These are phyloP conservation scores for Bombus confusus DNA, from an alignment of 1,140 invertebrate genomes.

Conservation along the genomic window DNA sequence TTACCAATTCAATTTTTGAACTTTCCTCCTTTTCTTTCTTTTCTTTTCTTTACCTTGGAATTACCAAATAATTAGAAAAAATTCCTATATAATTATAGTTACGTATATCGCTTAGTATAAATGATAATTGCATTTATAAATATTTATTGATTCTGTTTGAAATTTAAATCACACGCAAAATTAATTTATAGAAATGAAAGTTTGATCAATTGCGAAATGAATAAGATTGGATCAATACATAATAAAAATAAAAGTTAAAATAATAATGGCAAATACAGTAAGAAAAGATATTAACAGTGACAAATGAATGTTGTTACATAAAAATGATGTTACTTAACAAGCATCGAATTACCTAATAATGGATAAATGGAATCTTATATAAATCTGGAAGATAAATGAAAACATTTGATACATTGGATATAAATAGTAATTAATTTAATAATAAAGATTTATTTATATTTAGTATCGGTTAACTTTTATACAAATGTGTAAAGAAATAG, in stretches of 20 bases:
- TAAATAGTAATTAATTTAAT: background rate
- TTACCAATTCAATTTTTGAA: background rate
- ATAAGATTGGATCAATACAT: background rate
- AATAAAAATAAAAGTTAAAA: background rate
- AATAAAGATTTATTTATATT: background rate
- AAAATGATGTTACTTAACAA: background rate
- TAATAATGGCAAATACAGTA: background rate
- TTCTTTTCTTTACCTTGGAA: too few relatives aligned
- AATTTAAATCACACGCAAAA: background rate
- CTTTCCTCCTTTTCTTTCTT: background rate
- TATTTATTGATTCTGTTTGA: background rate
- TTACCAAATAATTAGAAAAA: too few relatives aligned
- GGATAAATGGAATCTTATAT: conserved; percentile 13
- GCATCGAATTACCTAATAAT: background rate
- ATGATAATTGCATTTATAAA: background rate
- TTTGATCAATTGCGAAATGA: background rate
- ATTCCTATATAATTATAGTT: background rate
- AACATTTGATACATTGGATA: background rate
- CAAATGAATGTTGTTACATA: background rate
- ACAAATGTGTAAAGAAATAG: background rate
- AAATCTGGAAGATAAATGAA: too few relatives aligned
- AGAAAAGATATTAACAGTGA: background rate
- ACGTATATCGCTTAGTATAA: background rate
- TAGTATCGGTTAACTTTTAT: background rate
- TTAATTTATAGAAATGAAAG: background rate